Conservation (phyloP, 2,113 vertebrate genomes). For the Pycnonotus jocosus region DNA sequence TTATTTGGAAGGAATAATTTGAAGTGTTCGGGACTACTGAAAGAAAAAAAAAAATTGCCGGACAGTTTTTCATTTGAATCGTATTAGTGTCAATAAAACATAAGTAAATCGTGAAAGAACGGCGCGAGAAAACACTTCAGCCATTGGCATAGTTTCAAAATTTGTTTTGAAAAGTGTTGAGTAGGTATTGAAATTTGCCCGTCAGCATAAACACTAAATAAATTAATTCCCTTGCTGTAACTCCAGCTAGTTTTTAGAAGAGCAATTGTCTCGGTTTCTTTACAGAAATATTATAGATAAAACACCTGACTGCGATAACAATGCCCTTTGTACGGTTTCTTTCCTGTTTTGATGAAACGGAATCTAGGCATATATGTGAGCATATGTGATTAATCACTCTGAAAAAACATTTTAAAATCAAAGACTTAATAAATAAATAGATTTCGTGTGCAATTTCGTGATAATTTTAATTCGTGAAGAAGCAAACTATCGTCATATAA, state of each 20-base stretch:
- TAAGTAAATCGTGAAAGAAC: not conserved
- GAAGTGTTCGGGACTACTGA: not conserved
- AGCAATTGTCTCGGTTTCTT: constrained; percentile 49
- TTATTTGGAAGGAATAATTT: not conserved
- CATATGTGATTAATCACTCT: not conserved
- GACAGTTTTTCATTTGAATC: not conserved
- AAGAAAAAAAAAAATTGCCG: not conserved
- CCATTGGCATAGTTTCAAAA: not conserved
- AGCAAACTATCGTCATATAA: not conserved
- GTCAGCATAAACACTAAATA: constrained; percentile 48
- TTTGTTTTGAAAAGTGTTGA: not conserved
- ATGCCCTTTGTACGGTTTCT: constrained; percentile 13
- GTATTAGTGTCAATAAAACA: not conserved
- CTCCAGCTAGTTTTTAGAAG: not conserved
- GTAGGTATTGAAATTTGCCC: not conserved
- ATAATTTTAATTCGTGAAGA: not conserved
- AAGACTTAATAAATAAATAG: not conserved
- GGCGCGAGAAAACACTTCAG: not conserved
- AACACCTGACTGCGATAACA: not conserved
- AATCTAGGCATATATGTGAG: not conserved
- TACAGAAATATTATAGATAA: constrained; percentile 36
- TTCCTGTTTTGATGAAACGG: constrained; percentile 37
- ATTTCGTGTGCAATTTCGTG: not conserved
- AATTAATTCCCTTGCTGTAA: constrained; percentile 44
- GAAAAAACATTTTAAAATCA: not conserved